Evolutionary conservation across 2,113 vertebrate species (phyloP).

Genomic region (Xiphorhynchus elegans): DNA sequence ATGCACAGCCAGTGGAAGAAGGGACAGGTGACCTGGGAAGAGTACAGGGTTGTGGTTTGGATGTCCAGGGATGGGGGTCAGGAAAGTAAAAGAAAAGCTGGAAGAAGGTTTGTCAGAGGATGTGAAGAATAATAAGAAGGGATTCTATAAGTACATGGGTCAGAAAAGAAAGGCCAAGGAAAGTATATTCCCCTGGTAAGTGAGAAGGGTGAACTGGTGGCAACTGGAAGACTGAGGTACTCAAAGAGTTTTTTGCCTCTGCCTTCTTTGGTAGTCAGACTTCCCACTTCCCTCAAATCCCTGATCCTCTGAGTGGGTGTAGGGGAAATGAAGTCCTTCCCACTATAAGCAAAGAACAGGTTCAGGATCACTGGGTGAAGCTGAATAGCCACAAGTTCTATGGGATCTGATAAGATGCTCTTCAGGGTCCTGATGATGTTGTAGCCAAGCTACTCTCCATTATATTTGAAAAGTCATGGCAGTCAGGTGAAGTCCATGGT

Average conservation of each 20-base stretch:
- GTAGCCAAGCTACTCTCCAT: background rate
- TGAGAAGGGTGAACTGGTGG: background rate
- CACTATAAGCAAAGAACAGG: background rate
- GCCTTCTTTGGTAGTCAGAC: background rate
- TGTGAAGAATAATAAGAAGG: background rate
- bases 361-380: background rate
- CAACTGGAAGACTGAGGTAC: background rate
- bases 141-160: background rate
- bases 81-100: background rate
- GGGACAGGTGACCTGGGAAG: background rate
- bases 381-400: background rate
- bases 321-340: background rate
- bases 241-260: fast-evolving
- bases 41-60: background rate
- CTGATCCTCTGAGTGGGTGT: background rate
- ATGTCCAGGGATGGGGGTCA: background rate
- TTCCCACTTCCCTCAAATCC: background rate
- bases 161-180: background rate
- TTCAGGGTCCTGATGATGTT: background rate
- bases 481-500: background rate
- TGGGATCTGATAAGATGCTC: background rate
- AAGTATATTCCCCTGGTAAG: background rate
- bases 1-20: background rate
- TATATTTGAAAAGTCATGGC: background rate
- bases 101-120: background rate